Evolutionary conservation across 2,797 vertebrate species (phyloP).

Genomic region (Sarcoramphus papa): DNA sequence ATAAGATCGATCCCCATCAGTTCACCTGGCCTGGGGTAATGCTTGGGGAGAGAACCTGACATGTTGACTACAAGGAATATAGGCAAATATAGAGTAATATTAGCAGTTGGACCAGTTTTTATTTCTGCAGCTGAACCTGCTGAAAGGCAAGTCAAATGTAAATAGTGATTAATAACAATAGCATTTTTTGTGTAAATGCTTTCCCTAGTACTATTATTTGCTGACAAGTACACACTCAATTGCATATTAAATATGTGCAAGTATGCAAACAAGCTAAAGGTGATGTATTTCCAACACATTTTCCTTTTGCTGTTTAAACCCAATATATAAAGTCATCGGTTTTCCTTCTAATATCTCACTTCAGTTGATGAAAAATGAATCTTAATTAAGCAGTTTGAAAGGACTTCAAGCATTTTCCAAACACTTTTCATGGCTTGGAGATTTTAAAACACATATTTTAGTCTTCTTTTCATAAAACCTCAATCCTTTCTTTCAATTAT

Average conservation of each 20-base stretch:
- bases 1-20: not conserved
- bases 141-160: not conserved
- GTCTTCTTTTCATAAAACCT: not conserved
- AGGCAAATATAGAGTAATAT: not conserved
- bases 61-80: not conserved
- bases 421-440: not conserved
- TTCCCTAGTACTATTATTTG: not conserved
- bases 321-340: not conserved
- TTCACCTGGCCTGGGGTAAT: not conserved
- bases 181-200: not conserved
- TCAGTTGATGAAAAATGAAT: not conserved
- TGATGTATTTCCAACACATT: not conserved
- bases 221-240: not conserved
- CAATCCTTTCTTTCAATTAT: not conserved
- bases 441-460: not conserved
- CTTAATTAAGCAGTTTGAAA: not conserved
- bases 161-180: not conserved
- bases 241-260: not conserved
- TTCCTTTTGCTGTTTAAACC: not conserved
- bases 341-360: not conserved
- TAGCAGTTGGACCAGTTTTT: not conserved
- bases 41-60: not conserved
- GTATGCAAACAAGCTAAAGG: not conserved
- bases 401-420: not conserved
- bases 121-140: not conserved